Base-by-base conservation (phyloP, 2,113 vertebrate species). In the Columba livia region DNA sequence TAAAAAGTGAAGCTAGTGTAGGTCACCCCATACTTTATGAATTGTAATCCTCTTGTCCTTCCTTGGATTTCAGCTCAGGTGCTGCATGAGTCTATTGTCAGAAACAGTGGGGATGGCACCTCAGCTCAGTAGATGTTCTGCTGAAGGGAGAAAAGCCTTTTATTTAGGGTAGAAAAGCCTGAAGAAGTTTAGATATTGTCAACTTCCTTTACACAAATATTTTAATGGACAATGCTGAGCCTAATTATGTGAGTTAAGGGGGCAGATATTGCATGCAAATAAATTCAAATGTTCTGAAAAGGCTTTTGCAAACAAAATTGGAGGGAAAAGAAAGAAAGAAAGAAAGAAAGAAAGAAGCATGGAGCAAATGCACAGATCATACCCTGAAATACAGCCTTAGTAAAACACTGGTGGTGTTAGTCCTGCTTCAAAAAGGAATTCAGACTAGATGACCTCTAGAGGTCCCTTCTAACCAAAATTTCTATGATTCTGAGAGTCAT, bases 381-480 rank as follows among this genome's bases (percentile, higher is more conserved):
- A 28, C 2, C 4, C 38, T 77, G 67, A 90, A 95, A 85, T 8
- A 73, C 10, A 92, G 23, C 9, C 42, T 71, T 20, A 42, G 51
- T 42, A n/a, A 85, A 85, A 36, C 26, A 18, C 44, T 78, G 25
- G 32, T 77, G 64, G 61, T 72, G n/a, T 80, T 36, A 88, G 67
- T 56, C 42, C 47, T 84, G 57, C 31, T 94, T 95, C 66, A 69
- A 56, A 72, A 10, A 74, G 58, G 38, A 89, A 93, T 62, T 91
- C 72, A 0, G 83, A 69, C 47, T 67, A 51, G 79, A 80, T 74
- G 83, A 94, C 95, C 96, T 97, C 95, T 96, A 96, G 94, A 91
- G 94, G 96, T 96, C 95, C 96, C 89, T 95, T 97, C 61, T 96
- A 92, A 90, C 92, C 80, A 95, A 97, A 97, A 95, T 88, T 96